These are phyloP conservation scores for Oscarella lobularis DNA, from an alignment of 37 sponge, comb jelly and placozoan species.

Conservation along the genomic window DNA sequence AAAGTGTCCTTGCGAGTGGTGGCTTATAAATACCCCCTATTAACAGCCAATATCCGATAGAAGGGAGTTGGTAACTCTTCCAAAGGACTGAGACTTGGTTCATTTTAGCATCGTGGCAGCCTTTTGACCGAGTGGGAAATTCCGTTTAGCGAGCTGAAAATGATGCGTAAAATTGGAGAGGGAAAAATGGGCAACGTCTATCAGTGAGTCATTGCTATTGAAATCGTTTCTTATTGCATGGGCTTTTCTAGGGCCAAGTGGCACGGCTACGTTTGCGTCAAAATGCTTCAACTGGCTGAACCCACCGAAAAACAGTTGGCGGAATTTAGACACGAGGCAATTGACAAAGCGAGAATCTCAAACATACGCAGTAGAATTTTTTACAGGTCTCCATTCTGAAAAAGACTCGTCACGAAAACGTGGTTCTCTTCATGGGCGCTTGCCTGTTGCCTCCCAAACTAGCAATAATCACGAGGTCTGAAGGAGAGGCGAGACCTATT, in stretches of 20 bases:
- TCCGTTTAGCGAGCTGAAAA: slow-evolving; percentile 47
- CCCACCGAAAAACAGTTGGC: slow-evolving; percentile 59
- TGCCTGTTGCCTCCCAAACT: slow-evolving; percentile 67
- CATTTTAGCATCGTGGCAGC: slow-evolving; percentile 10
- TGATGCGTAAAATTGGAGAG: slow-evolving; percentile 23
- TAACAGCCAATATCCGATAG: no score
- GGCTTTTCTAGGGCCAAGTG: slow-evolving; percentile 69
- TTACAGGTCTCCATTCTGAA: slow-evolving; percentile 49
- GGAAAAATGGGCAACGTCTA: slow-evolving; percentile 13
- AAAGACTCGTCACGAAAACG: slow-evolving; percentile 77
- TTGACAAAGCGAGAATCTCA: background rate
- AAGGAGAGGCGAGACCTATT: background rate
- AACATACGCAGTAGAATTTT: background rate
- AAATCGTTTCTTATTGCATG: slow-evolving; percentile 11
- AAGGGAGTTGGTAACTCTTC: no score
- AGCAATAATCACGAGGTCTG: slow-evolving; percentile 81
- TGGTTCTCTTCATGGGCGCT: slow-evolving; percentile 90
- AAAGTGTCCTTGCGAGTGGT: no score
- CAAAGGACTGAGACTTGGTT: no score
- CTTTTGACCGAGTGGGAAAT: slow-evolving; percentile 82
- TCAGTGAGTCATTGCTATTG: background rate
- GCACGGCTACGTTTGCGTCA: slow-evolving; percentile 90
- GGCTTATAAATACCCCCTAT: no score
- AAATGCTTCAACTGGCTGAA: slow-evolving; percentile 47
- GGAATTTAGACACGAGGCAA: slow-evolving; percentile 66